Evolutionary conservation across 2,113 vertebrate species (phyloP), one percentile per base, ranked within the genome.

Genomic region (Lycaon pictus): DNA sequence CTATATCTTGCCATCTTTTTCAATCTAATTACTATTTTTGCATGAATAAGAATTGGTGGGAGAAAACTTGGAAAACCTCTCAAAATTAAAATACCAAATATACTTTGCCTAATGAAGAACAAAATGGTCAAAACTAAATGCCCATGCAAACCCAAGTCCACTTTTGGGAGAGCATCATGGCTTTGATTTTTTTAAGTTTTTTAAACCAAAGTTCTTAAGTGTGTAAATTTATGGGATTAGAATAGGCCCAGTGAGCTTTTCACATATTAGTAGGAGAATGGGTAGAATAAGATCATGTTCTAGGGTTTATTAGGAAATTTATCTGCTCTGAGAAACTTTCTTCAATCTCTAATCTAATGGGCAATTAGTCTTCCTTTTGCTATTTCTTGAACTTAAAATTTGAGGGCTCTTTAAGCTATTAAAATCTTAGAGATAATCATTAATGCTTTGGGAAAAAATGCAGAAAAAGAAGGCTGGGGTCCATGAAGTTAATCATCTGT

Each of bases 141-240:
- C 2, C 94, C 27, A 35, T 58, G 20, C 1, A 58, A 88, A 29
- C 29, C 55, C 25, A 93, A 35, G 16, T 43, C 43, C 3, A 32
- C 43, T 81, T 63, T 53, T 93, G 80, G 60, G 29, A 93, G 7
- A 84, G 23, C 43, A 84, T 23, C 43, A n/a, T 94, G 56, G 56
- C 63, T 93, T 95, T 79, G 53, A 83, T 63, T 8, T 90, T n/a
- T 60, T 86, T 23, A 95, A 90, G 10, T 91, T 79, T 84, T 12
- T 12, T 91, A 80, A 71, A 51, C 82, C 80, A 72, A 76, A 93
- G 51, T 80, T 95, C 53, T 81, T 98, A 93, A 89, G 51, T 83
- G 1, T 81, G 32, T 96, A 22, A 88, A 58, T 11, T 76, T 92
- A n/a, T 27, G 13, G 35, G 56, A 11, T 76, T 87, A 58, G 76